phyloP scores from a whole-genome alignment of 2,888 invertebrate species.

The Lobophora halterata region DNA sequence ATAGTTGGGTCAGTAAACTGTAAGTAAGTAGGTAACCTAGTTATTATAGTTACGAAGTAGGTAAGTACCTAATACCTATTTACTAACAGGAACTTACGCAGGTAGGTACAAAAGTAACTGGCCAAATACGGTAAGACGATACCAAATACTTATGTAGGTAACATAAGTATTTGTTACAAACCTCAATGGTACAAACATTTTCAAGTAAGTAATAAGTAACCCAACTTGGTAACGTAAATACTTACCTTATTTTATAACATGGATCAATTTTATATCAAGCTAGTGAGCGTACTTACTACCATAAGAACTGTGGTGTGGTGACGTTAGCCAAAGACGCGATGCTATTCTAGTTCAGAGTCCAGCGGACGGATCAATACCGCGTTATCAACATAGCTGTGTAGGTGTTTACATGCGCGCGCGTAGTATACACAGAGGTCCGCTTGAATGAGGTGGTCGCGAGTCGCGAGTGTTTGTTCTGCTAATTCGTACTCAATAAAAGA shows the following conservation, averaged over 20 bases:
- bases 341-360: constrained; percentile 56
- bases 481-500: constrained; percentile 41
- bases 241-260: constrained; percentile 1
- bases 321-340: constrained; percentile 46
- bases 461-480: constrained; percentile 41
- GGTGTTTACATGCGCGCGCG: constrained; percentile 77
- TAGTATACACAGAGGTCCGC: constrained; percentile 62
- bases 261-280: too few species aligned
- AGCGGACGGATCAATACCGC: constrained; percentile 72
- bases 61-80: too few species aligned
- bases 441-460: constrained; percentile 62
- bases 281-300: too few species aligned
- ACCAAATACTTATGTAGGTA: too few species aligned
- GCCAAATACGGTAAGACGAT: too few species aligned
- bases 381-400: constrained; percentile 71
- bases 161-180: too few species aligned
- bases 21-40: too few species aligned
- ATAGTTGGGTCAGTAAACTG: too few species aligned
- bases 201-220: constrained; percentile 8
- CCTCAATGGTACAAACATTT: too few species aligned
- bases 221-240: constrained; percentile 4
- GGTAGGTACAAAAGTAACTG: too few species aligned
- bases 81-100: too few species aligned
- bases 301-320: constrained; percentile 35
- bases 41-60: too few species aligned